Evolutionary conservation across 1,140 invertebrate species (phyloP).

Genomic region (Dinothrombium tinctorium): DNA sequence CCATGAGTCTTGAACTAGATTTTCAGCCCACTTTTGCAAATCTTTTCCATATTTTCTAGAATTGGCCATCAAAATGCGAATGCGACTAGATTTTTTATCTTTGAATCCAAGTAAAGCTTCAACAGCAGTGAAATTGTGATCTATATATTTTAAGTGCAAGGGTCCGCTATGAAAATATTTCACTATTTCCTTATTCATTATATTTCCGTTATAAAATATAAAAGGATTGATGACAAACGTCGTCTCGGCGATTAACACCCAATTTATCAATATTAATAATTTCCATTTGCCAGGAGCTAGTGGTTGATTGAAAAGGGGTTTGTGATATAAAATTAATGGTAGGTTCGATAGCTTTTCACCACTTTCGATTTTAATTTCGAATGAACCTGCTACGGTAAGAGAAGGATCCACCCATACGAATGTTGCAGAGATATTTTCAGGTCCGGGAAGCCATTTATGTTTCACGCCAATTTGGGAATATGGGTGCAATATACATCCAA

Average conservation of each 20-base stretch:
- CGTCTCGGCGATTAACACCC: conserved; percentile 35
- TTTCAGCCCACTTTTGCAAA: conserved; percentile 50
- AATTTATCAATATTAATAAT: conserved; percentile 31
- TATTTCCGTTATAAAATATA: conserved; percentile 10
- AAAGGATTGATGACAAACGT: conserved; percentile 34
- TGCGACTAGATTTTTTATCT: conserved; percentile 17
- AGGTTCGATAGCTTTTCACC: conserved; percentile 18
- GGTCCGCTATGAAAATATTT: conserved; percentile 34
- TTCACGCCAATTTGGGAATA: conserved; percentile 47
- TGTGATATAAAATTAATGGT: conserved; percentile 24
- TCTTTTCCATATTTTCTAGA: conserved; percentile 32
- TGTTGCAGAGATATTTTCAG: conserved; percentile 34
- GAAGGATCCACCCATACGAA: conserved; percentile 64
- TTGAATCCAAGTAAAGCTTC: conserved; percentile 20
- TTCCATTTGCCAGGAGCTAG: conserved; percentile 63
- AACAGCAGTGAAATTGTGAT: conserved; percentile 23
- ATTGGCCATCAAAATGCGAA: conserved; percentile 23
- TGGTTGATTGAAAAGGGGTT: conserved; percentile 48
- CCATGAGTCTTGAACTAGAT: conserved; percentile 24
- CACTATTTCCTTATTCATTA: conserved; percentile 7
- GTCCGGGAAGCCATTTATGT: conserved; percentile 37
- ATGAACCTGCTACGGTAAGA: conserved; percentile 46
- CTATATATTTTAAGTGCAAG: conserved; percentile 26
- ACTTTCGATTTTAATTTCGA: conserved; percentile 43
- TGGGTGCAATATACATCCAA: conserved; percentile 49